Evolutionary conservation across 1,140 invertebrate genomes (phyloP), one percentile per base, ranked within the genome.

Genomic region (Hylaeus volcanicus): DNA sequence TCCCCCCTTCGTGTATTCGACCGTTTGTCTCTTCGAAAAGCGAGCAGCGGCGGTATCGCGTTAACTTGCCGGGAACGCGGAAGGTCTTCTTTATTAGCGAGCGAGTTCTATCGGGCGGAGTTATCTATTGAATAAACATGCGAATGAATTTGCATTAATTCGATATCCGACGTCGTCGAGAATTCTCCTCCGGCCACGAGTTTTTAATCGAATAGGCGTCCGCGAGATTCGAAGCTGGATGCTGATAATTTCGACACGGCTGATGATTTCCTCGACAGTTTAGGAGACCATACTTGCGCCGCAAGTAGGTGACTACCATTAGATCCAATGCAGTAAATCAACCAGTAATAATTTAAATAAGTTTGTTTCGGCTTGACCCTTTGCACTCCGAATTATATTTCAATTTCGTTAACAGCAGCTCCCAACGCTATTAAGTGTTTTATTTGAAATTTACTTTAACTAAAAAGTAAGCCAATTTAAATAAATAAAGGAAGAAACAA

Each of bases 61-160:
- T 68, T 68, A 68, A 68, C 48, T 68, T 15, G n/a, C 37, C 4
- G 45, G 48, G 12, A 60, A 60, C 43, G 70, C 70, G 55, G 71
- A 48, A 61, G 58, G 9, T 73, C 12, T 48, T 69, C 48, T 51
- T 37, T 72, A 58, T 15, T 61, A 61, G 15, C n/a, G 58, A 37
- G 58, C 15, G 14, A 51, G 45, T 14, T 26, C 58, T 4, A 14
- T 5, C 43, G 4, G 14, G 9, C 4, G n/a, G 26, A 39, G 3
- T 73, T 45, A 43, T 51, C 45, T 14, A 6, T 63, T 63, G 43
- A 73, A 61, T 73, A 73, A 63, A 61, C 71, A 73, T 48, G 43
- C 71, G 71, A 6, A 26, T n/a, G 2, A 6, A 26, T 63, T 63
- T 61, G 56, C 71, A 37, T 73, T 51, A 66, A 66, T 66, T 15